Evolutionary conservation across 35 echinoderm and acorn worm species (phyloP).

Genomic region (Strongylocentrotus purpuratus): DNA sequence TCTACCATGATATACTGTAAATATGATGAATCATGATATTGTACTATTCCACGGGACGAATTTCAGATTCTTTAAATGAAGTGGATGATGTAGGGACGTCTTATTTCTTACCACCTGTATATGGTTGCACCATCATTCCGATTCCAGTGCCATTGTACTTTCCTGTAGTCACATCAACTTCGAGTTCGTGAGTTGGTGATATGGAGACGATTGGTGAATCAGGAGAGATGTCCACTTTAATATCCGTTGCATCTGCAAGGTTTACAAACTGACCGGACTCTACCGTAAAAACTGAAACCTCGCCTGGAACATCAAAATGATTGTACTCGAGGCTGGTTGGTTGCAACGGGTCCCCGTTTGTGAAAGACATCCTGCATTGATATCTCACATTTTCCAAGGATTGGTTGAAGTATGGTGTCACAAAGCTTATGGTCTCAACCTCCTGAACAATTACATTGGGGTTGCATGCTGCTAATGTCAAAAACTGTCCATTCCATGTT

Average conservation of each 20-base stretch:
- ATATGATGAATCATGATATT: too few species aligned
- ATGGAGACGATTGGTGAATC: neutral
- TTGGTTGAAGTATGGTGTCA: neutral
- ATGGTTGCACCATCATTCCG: neutral
- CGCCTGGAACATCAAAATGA: neutral
- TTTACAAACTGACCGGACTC: neutral
- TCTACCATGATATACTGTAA: too few species aligned
- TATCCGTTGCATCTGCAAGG: neutral
- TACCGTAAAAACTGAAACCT: neutral
- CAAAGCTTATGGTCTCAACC: neutral
- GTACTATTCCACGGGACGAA: too few species aligned
- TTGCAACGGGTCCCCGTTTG: neutral
- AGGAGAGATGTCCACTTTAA: neutral
- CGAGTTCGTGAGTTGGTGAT: neutral
- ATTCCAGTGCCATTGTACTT: neutral
- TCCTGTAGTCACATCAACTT: neutral
- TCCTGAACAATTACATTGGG: neutral
- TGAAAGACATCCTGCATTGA: neutral
- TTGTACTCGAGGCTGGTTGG: neutral
- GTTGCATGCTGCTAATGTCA: neutral
- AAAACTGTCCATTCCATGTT: neutral
- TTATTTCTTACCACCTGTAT: neutral
- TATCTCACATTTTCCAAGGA: neutral
- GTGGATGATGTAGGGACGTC: too few species aligned
- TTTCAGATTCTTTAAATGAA: too few species aligned